Evolutionary conservation across 2,888 invertebrate genomes (phyloP), one percentile per base, ranked within the genome.

Genomic region (Drosophila crucigera): DNA sequence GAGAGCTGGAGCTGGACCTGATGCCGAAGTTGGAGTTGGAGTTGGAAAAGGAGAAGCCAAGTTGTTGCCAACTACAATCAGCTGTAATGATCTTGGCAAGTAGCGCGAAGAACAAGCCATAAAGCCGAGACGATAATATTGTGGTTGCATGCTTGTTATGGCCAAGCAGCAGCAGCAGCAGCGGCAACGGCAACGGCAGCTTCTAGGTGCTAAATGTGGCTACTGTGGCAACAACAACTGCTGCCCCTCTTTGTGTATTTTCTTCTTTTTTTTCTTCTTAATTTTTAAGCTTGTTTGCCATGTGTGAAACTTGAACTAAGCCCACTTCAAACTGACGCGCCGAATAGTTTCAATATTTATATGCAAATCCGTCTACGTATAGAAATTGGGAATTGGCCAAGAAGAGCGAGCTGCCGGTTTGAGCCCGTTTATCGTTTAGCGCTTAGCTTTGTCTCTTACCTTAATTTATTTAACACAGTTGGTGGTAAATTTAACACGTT

Each of bases 401-500:
- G 25, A 54, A 58, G 30, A 68, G 65, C 55, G 55, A 39, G 58
- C 56, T 30, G 30, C 50, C 37, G 49, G 67, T 28, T 31, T 65
- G 25, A 47, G 47, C 25, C 4, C 47, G 16, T 25, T 47, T 47
- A 47, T 25, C 16, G 25, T 16, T 47, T 47, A 47, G 25, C 25
- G 25, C 47, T 4, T 16, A 47, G 47, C 47, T 47, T 47, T 47
- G 25, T 47, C 25, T 47, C 30, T 50, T 37, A 50, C 70, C 76
- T 79, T 83, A 87, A 89, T 89, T 89, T 90, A 85, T 88, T 90
- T 90, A 85, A 85, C 88, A 83, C 88, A 81, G 83, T 89, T 83
- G 91, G 88, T 90, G 88, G 91, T 71, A 80, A 78, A 86, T 78
- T 82, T 91, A 86, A 86, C 91, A 89, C 88, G 68, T 88, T 58